Evolutionary conservation across 2,113 vertebrate genomes (phyloP).

Genomic region (Tachysurus vachellii): DNA sequence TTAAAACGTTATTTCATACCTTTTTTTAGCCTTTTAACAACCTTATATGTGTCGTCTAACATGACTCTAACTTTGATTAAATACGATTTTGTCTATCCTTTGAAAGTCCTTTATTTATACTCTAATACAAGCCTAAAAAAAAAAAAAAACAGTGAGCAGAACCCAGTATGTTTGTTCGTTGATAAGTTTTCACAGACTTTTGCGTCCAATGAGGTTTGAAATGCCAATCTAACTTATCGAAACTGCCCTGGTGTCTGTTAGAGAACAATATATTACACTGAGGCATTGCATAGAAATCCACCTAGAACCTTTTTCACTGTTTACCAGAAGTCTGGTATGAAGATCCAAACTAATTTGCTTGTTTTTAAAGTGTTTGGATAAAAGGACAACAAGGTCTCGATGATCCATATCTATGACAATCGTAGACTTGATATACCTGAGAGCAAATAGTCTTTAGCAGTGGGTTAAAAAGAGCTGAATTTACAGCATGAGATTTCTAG

Average conservation of each 20-base stretch:
- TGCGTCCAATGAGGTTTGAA: constrained; percentile 12
- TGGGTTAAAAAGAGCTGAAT: constrained; percentile 22
- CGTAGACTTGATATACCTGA: not conserved
- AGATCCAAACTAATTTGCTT: not conserved
- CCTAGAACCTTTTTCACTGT: not conserved
- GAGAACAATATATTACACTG: not conserved
- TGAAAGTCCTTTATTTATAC: not conserved
- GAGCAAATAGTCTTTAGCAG: constrained; percentile 1
- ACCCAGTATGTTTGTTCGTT: not conserved
- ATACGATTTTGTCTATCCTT: not conserved
- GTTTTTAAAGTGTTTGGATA: not conserved
- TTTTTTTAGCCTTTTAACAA: not conserved
- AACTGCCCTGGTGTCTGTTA: not conserved
- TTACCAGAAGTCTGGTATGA: not conserved
- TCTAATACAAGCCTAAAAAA: not conserved
- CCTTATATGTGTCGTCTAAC: not conserved
- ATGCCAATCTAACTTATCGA: not conserved
- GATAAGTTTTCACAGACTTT: no score
- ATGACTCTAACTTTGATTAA: not conserved
- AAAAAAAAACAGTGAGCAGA: not conserved
- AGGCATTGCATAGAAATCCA: not conserved
- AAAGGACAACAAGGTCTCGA: not conserved
- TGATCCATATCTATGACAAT: not conserved
- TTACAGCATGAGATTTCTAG: constrained; percentile 11
- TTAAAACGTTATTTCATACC: not conserved